A percentile compares a stretch with the other conserved stretches of the same genome.
These are phyloP conservation scores for Phymanthus crucifer DNA, from an alignment of 92 coral and sea anemone genomes.

Conservation along the genomic window DNA sequence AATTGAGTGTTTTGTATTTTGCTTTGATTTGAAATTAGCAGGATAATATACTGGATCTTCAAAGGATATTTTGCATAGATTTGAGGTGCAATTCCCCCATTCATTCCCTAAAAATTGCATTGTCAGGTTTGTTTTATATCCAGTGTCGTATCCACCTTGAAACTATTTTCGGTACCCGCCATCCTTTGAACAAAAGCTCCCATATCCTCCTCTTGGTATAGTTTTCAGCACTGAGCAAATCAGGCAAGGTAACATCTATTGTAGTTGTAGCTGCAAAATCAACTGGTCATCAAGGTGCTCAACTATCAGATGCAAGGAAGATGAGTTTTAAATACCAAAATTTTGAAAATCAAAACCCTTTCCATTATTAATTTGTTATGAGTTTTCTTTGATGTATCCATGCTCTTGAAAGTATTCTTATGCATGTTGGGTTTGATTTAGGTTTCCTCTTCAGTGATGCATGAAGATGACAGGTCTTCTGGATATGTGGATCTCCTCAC, in stretches of 20 bases:
- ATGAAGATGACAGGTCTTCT: not conserved
- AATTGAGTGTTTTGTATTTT: not conserved
- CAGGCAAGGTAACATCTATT: too few relatives aligned
- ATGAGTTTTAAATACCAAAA: too few relatives aligned
- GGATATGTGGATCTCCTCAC: not conserved
- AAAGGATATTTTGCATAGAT: not conserved
- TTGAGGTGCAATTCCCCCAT: not conserved
- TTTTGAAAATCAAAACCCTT: too few relatives aligned
- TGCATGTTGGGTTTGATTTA: conserved; percentile 2
- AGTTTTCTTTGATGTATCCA: too few relatives aligned
- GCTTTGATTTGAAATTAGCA: not conserved
- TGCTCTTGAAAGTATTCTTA: not conserved
- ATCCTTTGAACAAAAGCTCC: not conserved
- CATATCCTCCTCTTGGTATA: too few relatives aligned
- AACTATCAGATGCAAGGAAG: too few relatives aligned
- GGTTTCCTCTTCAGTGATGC: conserved; percentile 2
- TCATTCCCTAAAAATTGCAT: not conserved
- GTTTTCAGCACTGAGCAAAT: too few relatives aligned
- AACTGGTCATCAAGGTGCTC: too few relatives aligned
- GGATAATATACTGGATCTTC: not conserved
- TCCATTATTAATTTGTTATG: too few relatives aligned
- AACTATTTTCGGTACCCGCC: not conserved
- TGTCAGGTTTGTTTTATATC: not conserved
- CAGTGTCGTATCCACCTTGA: not conserved
- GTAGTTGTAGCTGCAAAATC: too few relatives aligned